Base-by-base conservation (phyloP, 2,888 invertebrate genomes). In the Pyrrhia umbra region DNA sequence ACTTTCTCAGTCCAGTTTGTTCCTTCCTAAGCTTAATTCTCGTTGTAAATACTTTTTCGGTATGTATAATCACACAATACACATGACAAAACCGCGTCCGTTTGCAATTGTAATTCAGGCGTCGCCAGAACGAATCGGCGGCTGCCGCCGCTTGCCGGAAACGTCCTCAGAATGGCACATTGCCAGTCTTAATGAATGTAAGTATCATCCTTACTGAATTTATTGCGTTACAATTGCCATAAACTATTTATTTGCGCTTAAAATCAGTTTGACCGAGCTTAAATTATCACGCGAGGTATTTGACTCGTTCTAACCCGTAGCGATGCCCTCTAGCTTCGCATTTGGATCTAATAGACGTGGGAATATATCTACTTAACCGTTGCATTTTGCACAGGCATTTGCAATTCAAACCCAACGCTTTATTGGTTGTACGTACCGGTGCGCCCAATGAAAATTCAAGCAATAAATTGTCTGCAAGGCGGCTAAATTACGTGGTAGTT, bases 81-180 rank as follows among this genome's bases (percentile, higher is more conserved):
- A 89, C 92, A 92, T 88, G 84, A 71, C 81, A 80, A 83, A 87
- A 82, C 80, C 85, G 82, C 86, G 89, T 88, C 88, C 85, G 88
- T 81, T 90, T 89, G 90, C 89, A 87, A 90, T 88, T 89, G 87
- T 87, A 86, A 90, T 91, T 89, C 90, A 87, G 87, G 85, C 90
- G 87, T 87, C 88, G 88, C 88, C 85, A 88, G 86, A 90, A 90
- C 90, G 86, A 90, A 91, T 89, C 86, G 89, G 82, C 77, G 81
- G 79, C 80, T 81, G 84, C 88, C 85, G 87, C 84, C 88, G 86
- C 83, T 91, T 90, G 87, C 87, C 90, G 92, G 91, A 92, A 92
- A 90, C 87, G 85, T 88, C 90, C 87, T 87, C 80, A 64, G 80
- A 86, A 88, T 93, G 93, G 92, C 93, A 90, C 80, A 71, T 79